A percentile compares a stretch with the other conserved stretches of the same genome.
These are phyloP conservation scores for Polypterus bichir DNA, from an alignment of 2,113 vertebrate species.

Conservation along the genomic window DNA sequence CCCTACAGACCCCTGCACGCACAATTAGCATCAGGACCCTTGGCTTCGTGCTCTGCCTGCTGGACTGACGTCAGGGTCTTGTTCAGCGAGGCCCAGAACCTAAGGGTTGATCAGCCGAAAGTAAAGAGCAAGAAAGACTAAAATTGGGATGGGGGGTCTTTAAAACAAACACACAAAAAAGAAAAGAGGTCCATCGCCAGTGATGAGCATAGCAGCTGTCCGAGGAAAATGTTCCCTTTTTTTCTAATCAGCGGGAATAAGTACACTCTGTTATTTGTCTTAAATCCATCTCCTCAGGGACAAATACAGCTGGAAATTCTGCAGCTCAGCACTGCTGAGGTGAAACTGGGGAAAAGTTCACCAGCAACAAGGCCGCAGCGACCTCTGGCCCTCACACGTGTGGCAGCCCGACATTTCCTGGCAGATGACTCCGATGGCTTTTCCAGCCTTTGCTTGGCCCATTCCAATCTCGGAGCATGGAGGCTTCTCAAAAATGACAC, in stretches of 20 bases:
- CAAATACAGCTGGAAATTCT: conserved; percentile 35
- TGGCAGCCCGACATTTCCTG: no score
- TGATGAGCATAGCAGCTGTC: conserved; percentile 32
- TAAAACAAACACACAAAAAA: neutral
- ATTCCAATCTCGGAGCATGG: no score
- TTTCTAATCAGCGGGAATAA: conserved; percentile 32
- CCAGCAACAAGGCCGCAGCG: conserved; percentile 20
- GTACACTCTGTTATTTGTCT: conserved; percentile 27
- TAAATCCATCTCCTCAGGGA: conserved; percentile 40
- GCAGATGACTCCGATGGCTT: no score
- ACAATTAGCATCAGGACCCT: conserved; percentile 28
- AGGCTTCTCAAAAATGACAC: no score
- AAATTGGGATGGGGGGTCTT: conserved; percentile 29
- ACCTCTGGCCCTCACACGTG: no score
- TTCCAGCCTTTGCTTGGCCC: no score
- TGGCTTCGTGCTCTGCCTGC: conserved; percentile 16
- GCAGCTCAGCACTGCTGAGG: conserved; percentile 33
- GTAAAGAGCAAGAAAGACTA: conserved; percentile 11
- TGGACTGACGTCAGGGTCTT: no score
- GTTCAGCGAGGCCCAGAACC: conserved; percentile 4
- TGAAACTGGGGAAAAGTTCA: conserved; percentile 52
- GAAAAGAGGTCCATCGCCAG: no score
- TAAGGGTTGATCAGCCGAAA: conserved; percentile 1
- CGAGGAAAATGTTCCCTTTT: conserved; percentile 11
- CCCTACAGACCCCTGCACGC: conserved; percentile 37